Conservation (phyloP, 1,140 invertebrate species). For the Cyphomyrmex costatus region DNA sequence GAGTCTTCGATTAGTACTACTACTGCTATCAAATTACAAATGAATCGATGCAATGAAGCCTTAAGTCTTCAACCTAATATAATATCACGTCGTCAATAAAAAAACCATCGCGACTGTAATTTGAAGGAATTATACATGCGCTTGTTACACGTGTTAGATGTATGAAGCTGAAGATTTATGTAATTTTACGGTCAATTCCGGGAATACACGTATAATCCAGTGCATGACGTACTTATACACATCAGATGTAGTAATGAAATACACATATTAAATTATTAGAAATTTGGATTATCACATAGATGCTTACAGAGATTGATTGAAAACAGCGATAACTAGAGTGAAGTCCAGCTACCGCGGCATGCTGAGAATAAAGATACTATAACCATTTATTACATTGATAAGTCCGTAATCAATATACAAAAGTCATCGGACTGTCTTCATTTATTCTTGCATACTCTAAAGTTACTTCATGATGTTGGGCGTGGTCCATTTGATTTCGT, state of each 20-base stretch:
- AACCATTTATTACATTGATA: not conserved
- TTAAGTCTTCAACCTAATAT: not conserved
- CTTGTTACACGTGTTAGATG: not conserved
- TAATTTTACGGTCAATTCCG: constrained; percentile 1
- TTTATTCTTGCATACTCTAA: not conserved
- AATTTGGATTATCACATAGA: constrained; percentile 15
- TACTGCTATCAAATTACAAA: constrained; percentile 16
- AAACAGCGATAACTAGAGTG: not conserved
- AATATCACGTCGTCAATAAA: not conserved
- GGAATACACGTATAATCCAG: not conserved
- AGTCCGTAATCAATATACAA: not conserved
- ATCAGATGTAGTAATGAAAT: not conserved
- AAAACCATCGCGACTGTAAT: not conserved
- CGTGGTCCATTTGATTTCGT: constrained; percentile 3
- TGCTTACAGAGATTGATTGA: constrained; percentile 7
- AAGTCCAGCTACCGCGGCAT: not conserved
- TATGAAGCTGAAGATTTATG: constrained; percentile 27
- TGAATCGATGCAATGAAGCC: constrained; percentile 26
- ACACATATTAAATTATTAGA: not conserved
- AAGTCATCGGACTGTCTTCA: not conserved
- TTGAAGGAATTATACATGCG: constrained; percentile 31
- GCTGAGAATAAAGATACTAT: not conserved
- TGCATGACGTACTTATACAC: not conserved
- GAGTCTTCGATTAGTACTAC: constrained; percentile 10
- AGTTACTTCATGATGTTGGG: not conserved